A percentile compares a stretch with the other conserved stretches of the same genome.
Evolutionary conservation across 2,797 vertebrate species (phyloP).

Genomic region (Thaleichthys pacificus): DNA sequence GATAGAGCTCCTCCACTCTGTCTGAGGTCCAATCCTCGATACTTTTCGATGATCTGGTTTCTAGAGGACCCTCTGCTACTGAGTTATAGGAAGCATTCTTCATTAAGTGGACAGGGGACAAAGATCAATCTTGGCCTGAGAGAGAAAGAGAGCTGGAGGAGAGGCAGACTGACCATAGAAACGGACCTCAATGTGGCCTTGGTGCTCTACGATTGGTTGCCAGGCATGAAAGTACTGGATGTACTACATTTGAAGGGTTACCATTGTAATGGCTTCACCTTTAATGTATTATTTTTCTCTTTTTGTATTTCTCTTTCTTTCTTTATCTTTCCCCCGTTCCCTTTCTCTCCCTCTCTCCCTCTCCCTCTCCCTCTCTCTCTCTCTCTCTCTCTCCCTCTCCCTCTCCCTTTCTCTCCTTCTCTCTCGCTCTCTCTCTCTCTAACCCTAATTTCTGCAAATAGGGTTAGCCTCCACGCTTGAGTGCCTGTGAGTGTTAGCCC

Average conservation of each 20-base stretch:
- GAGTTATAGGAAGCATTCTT: slow-evolving; percentile 35
- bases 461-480: slow-evolving; percentile 45
- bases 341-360: too few relatives aligned
- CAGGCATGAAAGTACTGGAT: too few relatives aligned
- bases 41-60: slow-evolving; percentile 28
- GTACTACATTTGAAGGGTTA: too few relatives aligned
- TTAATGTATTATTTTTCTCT: background rate
- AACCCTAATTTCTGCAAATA: slow-evolving; percentile 25
- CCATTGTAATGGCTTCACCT: background rate
- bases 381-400: too few relatives aligned
- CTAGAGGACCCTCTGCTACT: slow-evolving; percentile 21
- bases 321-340: too few relatives aligned
- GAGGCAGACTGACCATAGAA: slow-evolving; percentile 6
- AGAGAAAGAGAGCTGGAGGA: background rate
- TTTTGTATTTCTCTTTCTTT: too few relatives aligned
- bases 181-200: background rate
- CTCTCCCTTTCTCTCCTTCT: too few relatives aligned
- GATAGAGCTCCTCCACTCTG: slow-evolving; percentile 19
- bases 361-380: too few relatives aligned
- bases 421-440: too few relatives aligned
- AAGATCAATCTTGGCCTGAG: slow-evolving; percentile 13
- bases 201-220: background rate
- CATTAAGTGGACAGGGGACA: slow-evolving; percentile 23
- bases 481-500: slow-evolving; percentile 48
- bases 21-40: slow-evolving; percentile 23